A percentile compares a stretch with the other conserved stretches of the same genome.
These are phyloP conservation scores for Cygnus olor DNA, from an alignment of 2,797 vertebrate species.

Conservation along the genomic window DNA sequence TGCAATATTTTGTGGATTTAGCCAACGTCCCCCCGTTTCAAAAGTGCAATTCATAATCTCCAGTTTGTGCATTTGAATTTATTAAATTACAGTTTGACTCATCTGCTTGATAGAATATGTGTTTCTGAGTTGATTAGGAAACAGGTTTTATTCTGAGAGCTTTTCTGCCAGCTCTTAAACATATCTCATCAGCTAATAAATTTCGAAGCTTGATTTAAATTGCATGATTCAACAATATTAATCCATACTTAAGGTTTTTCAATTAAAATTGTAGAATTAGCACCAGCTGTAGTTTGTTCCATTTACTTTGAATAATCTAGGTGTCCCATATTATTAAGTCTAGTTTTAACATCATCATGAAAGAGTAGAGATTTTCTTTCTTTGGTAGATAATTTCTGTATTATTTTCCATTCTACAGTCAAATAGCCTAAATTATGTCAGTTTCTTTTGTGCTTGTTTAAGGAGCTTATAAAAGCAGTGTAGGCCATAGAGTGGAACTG, in stretches of 20 bases:
- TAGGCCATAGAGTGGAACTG: neutral
- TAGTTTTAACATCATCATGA: neutral
- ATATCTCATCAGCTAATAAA: conserved; percentile 37
- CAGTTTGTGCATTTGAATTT: neutral
- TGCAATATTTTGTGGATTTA: neutral
- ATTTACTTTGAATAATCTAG: neutral
- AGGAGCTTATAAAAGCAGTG: neutral
- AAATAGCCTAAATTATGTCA: neutral
- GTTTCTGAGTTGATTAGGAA: conserved; percentile 30
- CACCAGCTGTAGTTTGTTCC: neutral
- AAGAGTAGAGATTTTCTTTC: neutral
- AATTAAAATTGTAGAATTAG: conserved; percentile 25
- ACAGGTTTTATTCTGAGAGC: neutral
- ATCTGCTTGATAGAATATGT: neutral
- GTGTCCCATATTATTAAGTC: neutral
- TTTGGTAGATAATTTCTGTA: neutral
- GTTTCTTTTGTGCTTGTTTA: neutral
- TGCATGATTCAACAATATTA: neutral
- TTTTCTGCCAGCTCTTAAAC: conserved; percentile 18
- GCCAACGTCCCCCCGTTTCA: neutral
- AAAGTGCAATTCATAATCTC: neutral
- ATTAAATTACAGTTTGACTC: neutral
- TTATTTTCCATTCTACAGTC: neutral
- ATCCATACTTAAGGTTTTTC: conserved; percentile 45
- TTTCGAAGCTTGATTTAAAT: conserved; percentile 29